A percentile compares a stretch with the other conserved stretches of the same genome.
phyloP scores from a whole-genome alignment of 1,140 invertebrate species.

The Apis dorsata region DNA sequence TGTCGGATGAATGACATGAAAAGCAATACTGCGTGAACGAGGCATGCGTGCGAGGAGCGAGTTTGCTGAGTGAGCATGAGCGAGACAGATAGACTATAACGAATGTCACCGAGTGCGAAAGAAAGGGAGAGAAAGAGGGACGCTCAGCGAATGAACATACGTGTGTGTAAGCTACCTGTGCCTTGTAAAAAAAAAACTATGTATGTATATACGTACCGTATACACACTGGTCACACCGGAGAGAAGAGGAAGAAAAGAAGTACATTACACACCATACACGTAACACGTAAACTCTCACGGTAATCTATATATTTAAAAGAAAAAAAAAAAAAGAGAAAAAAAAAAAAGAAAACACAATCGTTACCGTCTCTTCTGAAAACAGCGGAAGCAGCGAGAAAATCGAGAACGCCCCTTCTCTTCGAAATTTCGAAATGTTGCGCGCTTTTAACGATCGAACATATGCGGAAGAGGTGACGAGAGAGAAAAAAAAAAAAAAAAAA shows the following conservation, averaged over 20 bases:
- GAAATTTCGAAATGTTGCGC: conserved; percentile 52
- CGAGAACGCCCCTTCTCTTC: conserved; percentile 46
- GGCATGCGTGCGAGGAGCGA: conserved; percentile 20
- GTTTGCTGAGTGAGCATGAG: conserved; percentile 36
- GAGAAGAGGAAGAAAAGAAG: background rate
- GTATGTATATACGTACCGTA: conserved; percentile 71
- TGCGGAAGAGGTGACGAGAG: conserved; percentile 10
- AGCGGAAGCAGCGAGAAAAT: background rate
- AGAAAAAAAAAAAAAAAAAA: background rate
- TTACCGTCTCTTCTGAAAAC: conserved; percentile 61
- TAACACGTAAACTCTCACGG: conserved; percentile 69
- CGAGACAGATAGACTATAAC: conserved; percentile 32
- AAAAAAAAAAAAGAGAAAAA: background rate
- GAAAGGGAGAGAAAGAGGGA: conserved; percentile 44
- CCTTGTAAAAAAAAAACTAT: conserved; percentile 78
- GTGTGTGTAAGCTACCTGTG: conserved; percentile 77
- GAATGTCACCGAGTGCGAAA: conserved; percentile 7
- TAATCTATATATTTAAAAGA: conserved; percentile 66
- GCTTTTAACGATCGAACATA: conserved; percentile 1
- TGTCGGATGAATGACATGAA: conserved; percentile 68
- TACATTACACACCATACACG: conserved; percentile 63
- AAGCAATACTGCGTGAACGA: conserved; percentile 66
- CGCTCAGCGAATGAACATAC: conserved; percentile 49
- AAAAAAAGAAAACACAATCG: conserved; percentile 33
- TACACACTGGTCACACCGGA: conserved; percentile 65